Conservation (phyloP, 1,140 invertebrate genomes). For the Magallana gigas region DNA sequence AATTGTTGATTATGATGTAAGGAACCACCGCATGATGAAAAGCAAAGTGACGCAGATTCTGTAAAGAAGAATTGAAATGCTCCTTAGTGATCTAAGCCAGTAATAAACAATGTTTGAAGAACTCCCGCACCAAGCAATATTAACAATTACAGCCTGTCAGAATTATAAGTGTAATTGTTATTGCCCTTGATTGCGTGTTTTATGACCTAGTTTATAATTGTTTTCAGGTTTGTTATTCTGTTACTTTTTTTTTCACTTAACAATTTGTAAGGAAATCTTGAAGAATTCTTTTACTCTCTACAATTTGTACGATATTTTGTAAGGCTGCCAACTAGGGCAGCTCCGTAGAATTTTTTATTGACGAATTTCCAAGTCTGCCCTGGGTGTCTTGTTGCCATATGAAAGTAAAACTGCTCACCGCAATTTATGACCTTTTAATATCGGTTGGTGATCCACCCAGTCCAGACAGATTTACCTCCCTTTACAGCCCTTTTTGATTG, state of each 20-base stretch:
- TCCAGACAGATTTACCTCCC: slow-evolving; percentile 8
- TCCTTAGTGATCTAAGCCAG: neutral
- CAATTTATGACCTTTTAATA: slow-evolving; percentile 28
- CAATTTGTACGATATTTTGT: slow-evolving; percentile 24
- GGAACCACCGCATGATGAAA: neutral
- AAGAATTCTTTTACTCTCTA: slow-evolving; percentile 7
- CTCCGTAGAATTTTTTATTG: neutral
- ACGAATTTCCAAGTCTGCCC: slow-evolving; percentile 13
- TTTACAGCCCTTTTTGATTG: neutral
- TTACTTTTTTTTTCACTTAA: too few species aligned
- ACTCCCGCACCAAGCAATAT: neutral
- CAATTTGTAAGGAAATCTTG: neutral
- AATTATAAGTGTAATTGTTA: slow-evolving; percentile 14
- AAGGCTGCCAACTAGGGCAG: neutral
- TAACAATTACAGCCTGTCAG: slow-evolving; percentile 23
- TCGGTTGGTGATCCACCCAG: slow-evolving; percentile 29
- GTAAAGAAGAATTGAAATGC: neutral
- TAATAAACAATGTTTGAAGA: slow-evolving; percentile 10
- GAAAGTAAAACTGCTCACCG: slow-evolving; percentile 2
- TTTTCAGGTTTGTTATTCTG: neutral
- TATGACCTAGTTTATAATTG: neutral
- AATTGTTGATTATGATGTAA: slow-evolving; percentile 22
- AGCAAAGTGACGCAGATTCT: slow-evolving; percentile 16
- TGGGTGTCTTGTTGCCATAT: neutral
- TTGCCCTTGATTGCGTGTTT: slow-evolving; percentile 10